These are phyloP conservation scores for Auanema sp. DNA, from an alignment of 2,888 invertebrate genomes.

Conservation along the genomic window DNA sequence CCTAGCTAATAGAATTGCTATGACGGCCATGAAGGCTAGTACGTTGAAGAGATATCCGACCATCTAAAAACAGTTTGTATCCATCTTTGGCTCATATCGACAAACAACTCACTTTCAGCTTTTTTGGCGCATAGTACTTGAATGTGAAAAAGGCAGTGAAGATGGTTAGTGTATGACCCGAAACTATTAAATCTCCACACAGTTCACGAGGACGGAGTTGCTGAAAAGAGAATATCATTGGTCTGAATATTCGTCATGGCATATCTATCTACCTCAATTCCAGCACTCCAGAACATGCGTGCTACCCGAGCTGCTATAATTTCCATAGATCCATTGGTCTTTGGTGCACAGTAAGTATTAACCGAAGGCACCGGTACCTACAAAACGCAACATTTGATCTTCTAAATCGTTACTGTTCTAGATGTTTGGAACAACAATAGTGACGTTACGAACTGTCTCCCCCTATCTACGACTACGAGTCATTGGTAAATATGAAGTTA, in stretches of 20 bases:
- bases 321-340: constrained; percentile 33
- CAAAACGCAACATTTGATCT: constrained; percentile 6
- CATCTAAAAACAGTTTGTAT: constrained; percentile 16
- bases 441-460: too few species aligned
- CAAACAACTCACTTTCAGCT: constrained; percentile 34
- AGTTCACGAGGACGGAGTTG: constrained; percentile 46
- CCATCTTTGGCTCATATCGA: neutral
- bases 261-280: constrained; percentile 40
- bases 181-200: constrained; percentile 62
- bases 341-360: constrained; percentile 61
- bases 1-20: constrained; percentile 55
- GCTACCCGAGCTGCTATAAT: constrained; percentile 42
- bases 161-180: constrained; percentile 60
- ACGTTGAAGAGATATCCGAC: constrained; percentile 46
- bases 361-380: constrained; percentile 61
- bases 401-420: neutral
- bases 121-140: constrained; percentile 51
- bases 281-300: constrained; percentile 60
- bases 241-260: neutral
- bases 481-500: too few species aligned
- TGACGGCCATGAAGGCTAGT: constrained; percentile 47
- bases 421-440: neutral
- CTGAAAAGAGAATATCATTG: constrained; percentile 2
- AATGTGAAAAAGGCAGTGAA: constrained; percentile 52
- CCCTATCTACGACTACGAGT: too few species aligned